These are phyloP conservation scores for Pammene aurita DNA, from an alignment of 2,888 invertebrate species.

Conservation along the genomic window DNA sequence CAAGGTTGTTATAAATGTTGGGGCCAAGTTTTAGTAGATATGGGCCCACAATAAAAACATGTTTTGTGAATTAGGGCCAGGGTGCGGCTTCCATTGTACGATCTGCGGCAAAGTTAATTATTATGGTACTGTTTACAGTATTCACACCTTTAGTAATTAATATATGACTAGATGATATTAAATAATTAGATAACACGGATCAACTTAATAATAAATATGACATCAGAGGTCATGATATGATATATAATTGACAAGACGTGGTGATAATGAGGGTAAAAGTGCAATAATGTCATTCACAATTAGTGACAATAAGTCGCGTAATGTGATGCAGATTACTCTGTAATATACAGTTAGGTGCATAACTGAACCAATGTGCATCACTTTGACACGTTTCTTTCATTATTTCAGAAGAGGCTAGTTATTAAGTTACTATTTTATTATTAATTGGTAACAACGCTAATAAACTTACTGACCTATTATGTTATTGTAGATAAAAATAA, in stretches of 20 bases:
- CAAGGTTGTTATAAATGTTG: background rate
- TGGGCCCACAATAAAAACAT: background rate
- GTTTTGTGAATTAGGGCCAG: background rate
- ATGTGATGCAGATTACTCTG: slow-evolving; percentile 5
- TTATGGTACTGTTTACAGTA: background rate
- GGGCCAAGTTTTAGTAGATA: background rate
- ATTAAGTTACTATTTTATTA: too few relatives aligned
- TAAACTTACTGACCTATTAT: too few relatives aligned
- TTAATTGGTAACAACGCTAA: too few relatives aligned
- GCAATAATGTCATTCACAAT: slow-evolving; percentile 9
- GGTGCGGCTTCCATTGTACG: slow-evolving; percentile 3
- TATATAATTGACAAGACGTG: slow-evolving; percentile 5
- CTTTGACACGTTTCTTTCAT: too few relatives aligned
- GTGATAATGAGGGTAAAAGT: slow-evolving; percentile 14
- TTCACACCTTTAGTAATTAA: background rate
- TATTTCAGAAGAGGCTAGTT: too few relatives aligned
- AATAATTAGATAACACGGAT: background rate
- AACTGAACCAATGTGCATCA: too few relatives aligned
- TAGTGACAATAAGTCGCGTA: background rate
- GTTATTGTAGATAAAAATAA: too few relatives aligned
- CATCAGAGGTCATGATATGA: slow-evolving; percentile 6
- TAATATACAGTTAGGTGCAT: too few relatives aligned
- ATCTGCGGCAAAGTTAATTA: background rate
- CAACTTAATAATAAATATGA: slow-evolving; percentile 15
- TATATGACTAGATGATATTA: background rate